Percentiles rank a stretch among this genome's conserved stretches.
Conservation (phyloP, 2,797 vertebrate species). For the Bucorvus abyssinicus region DNA sequence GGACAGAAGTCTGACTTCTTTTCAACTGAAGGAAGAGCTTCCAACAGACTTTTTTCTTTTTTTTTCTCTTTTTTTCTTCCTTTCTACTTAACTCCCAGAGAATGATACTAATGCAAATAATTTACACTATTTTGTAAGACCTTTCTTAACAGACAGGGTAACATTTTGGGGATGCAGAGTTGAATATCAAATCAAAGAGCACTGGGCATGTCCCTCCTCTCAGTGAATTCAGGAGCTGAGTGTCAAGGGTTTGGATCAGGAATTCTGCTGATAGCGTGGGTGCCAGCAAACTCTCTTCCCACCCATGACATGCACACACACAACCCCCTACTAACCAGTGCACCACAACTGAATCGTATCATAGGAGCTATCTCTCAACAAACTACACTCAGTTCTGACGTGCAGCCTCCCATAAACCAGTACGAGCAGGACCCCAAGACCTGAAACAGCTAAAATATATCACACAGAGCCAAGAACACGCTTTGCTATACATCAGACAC, state of each 20-base stretch:
- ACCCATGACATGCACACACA: neutral
- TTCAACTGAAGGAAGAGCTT: neutral
- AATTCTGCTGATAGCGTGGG: neutral
- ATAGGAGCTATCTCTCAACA: neutral
- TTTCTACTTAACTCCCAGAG: neutral
- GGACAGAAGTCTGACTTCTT: neutral
- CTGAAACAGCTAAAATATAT: neutral
- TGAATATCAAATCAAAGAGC: neutral
- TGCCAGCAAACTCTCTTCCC: neutral
- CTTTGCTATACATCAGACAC: neutral
- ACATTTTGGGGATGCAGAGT: neutral
- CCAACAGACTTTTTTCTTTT: neutral
- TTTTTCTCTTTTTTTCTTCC: fast-evolving
- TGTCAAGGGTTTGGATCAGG: neutral
- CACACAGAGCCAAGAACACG: neutral
- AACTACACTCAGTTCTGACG: neutral
- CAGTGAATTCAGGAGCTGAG: neutral
- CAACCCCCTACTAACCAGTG: neutral
- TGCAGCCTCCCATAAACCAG: neutral
- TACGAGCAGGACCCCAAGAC: neutral
- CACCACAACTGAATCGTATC: neutral
- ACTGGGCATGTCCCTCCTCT: fast-evolving
- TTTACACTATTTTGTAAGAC: neutral
- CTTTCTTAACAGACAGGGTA: neutral
- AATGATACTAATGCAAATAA: neutral